Evolutionary conservation across 2,888 invertebrate genomes (phyloP).

Genomic region (Cephus pulcher): DNA sequence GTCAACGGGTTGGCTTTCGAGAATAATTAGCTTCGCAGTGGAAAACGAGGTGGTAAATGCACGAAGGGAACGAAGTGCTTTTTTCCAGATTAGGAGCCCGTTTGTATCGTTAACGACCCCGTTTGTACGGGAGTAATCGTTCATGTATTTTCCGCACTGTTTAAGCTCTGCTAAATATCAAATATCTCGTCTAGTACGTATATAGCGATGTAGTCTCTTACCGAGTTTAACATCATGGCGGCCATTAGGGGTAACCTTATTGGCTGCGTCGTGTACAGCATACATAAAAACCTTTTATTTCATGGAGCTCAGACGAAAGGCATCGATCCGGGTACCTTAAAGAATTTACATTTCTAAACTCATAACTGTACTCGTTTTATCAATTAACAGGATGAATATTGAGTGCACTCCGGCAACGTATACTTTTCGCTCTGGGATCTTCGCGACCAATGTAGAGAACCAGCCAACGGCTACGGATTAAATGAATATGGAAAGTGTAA

Average conservation of each 20-base stretch:
- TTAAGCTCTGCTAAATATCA: neutral
- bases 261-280: neutral
- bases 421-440: neutral
- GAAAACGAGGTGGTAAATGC: conserved; percentile 9
- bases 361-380: neutral
- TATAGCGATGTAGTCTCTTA: neutral
- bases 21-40: conserved; percentile 35
- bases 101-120: conserved; percentile 13
- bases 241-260: neutral
- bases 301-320: neutral
- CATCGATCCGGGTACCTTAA: neutral
- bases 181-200: neutral
- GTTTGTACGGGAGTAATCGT: neutral
- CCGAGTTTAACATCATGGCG: neutral
- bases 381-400: neutral
- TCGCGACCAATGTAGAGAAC: neutral
- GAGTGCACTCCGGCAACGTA: neutral
- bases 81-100: conserved; percentile 15
- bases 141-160: neutral
- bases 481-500: neutral
- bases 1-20: conserved; percentile 21
- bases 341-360: neutral
- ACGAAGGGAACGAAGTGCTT: neutral
- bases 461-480: neutral
- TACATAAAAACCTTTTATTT: neutral